phyloP scores from a whole-genome alignment of 1,140 invertebrate genomes.

The Panulirus ornatus region DNA sequence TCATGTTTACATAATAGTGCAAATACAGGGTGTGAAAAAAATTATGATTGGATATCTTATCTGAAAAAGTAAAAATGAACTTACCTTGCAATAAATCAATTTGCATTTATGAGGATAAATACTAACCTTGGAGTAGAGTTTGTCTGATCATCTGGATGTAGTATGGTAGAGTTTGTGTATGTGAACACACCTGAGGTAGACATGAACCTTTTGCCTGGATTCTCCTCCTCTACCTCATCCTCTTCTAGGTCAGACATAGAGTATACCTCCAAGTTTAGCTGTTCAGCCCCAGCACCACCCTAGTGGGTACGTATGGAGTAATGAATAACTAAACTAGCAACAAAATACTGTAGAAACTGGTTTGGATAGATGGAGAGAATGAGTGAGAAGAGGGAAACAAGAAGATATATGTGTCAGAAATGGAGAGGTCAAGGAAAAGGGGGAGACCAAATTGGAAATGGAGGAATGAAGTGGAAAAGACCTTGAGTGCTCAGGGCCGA shows the following conservation, averaged over 20 bases:
- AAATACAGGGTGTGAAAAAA: background rate
- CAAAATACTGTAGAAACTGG: too few species aligned
- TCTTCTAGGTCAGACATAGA: conserved; percentile 73
- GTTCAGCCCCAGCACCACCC: conserved; percentile 54
- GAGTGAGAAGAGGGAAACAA: too few species aligned
- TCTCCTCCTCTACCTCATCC: conserved; percentile 68
- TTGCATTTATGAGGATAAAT: background rate
- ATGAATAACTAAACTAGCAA: too few species aligned
- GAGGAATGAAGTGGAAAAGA: too few species aligned
- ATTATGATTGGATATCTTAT: background rate
- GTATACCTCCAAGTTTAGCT: conserved; percentile 69
- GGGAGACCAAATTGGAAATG: too few species aligned
- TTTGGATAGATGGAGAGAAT: too few species aligned
- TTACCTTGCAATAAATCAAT: too few species aligned
- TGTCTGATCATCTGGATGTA: conserved; percentile 89
- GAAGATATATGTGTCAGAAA: too few species aligned
- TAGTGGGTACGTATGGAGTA: background rate
- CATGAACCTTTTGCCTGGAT: conserved; percentile 74
- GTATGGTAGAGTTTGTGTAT: conserved; percentile 92
- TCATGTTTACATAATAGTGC: too few species aligned
- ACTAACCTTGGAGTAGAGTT: conserved; percentile 46
- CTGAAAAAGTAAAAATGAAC: background rate
- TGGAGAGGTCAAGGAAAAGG: too few species aligned
- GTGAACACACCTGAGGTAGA: conserved; percentile 88
- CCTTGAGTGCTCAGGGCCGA: too few species aligned